Evolutionary conservation across 2,888 invertebrate genomes (phyloP).

Genomic region (Galerucella pusilla): DNA sequence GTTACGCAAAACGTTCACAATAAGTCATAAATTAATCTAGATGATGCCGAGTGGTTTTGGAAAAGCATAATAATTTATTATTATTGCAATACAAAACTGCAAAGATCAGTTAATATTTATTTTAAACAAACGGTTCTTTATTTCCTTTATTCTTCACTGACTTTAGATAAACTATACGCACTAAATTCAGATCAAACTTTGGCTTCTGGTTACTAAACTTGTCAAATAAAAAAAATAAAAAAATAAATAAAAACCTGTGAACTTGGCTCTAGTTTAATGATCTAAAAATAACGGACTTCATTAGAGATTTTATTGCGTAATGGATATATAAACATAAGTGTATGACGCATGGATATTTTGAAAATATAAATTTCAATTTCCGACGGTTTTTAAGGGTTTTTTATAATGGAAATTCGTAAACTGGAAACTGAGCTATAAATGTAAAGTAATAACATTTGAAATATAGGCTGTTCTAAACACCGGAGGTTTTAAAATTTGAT

Average conservation of each 20-base stretch:
- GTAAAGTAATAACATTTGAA: not conserved
- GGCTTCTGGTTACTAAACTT: too few relatives aligned
- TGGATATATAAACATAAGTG: not conserved
- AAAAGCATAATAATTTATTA: too few relatives aligned
- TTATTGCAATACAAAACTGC: too few relatives aligned
- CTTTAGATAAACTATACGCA: too few relatives aligned
- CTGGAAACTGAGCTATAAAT: not conserved
- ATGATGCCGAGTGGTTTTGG: not conserved
- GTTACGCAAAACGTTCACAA: slow-evolving; percentile 5
- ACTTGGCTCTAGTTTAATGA: slow-evolving; percentile 39
- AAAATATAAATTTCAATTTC: slow-evolving; percentile 14
- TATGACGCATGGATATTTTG: slow-evolving; percentile 12
- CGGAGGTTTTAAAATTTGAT: slow-evolving; percentile 2
- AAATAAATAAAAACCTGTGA: slow-evolving; percentile 39
- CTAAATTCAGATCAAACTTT: too few relatives aligned
- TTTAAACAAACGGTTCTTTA: too few relatives aligned
- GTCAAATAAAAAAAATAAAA: not conserved
- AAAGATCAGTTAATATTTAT: too few relatives aligned
- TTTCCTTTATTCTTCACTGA: too few relatives aligned
- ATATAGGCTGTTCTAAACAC: not conserved
- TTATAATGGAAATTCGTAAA: not conserved
- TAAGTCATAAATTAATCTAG: not conserved
- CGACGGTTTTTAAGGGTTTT: slow-evolving; percentile 3
- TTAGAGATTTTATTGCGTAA: slow-evolving; percentile 10
- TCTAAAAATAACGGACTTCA: slow-evolving; percentile 29